Base-by-base conservation (phyloP, 2,888 invertebrate species). In the Agapostemon virescens region DNA sequence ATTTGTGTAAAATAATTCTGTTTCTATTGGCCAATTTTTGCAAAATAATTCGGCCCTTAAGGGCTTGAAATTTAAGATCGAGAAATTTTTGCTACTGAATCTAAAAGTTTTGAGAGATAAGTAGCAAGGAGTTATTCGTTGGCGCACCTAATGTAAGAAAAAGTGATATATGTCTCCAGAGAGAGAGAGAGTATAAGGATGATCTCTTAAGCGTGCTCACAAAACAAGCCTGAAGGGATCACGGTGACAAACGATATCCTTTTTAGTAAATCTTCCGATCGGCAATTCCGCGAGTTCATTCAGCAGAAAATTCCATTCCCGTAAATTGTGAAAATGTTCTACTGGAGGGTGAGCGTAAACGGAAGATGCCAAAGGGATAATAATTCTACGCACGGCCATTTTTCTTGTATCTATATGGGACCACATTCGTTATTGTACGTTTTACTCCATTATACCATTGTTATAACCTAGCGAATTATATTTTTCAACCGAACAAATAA, bases 231-330 rank as follows among this genome's bases (percentile, higher is more conserved):
- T 30, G 69, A 49, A 45, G 23, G 78, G 78, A 79, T 79, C 77
- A 77, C 42, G 38, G 78, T 70, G 70, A 79, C 70, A 66, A 77
- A 79, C 79, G 79, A 71, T 77, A 79, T 79, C 64, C 79, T 79
- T 66, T 79, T 70, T 45, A 69, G 45, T 70, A 36, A 66, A 64
- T 58, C 66, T 38, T 36, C 23, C 66, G 64, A 58, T 77, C 55
- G 45, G 15, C 55, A 40, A 66, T 77, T 66, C 71, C 71, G 45
- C 55, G 58, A n/a, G 70, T 58, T 36, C 38, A 70, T 77, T 77
- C 77, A 71, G 77, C 70, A 79, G 78, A 79, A 79, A 79, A 79
- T 79, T 77, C 52, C 77, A 66, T 77, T 77, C 64, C 55, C 77
- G 78, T 77, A 77, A 79, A 79, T 79, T 77, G 70, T 30, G 52